phyloP scores from a whole-genome alignment of 2,888 invertebrate genomes.

The Timandra comae region DNA sequence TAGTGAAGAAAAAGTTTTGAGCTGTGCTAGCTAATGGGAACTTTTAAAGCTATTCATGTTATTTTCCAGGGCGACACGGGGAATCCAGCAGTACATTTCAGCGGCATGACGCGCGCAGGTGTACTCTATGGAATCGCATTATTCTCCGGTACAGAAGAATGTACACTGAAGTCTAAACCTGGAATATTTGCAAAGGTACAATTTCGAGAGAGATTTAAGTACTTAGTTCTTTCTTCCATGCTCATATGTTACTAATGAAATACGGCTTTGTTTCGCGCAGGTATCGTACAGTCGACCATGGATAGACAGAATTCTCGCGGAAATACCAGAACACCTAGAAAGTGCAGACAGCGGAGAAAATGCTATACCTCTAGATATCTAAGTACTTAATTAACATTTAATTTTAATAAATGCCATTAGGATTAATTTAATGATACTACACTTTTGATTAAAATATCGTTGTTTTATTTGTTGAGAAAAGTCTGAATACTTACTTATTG shows the following conservation, averaged over 20 bases:
- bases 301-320: slow-evolving; percentile 50
- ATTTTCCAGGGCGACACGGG: slow-evolving; percentile 61
- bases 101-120: slow-evolving; percentile 54
- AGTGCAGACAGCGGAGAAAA: slow-evolving; percentile 61
- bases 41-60: too few relatives aligned
- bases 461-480: background rate
- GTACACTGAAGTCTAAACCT: slow-evolving; percentile 63
- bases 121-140: slow-evolving; percentile 60
- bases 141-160: slow-evolving; percentile 68
- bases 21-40: too few relatives aligned
- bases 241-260: too few relatives aligned
- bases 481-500: too few relatives aligned
- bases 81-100: slow-evolving; percentile 65
- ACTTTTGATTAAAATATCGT: too few relatives aligned
- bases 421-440: too few relatives aligned
- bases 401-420: background rate
- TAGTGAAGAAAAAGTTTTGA: too few relatives aligned
- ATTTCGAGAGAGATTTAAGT: background rate
- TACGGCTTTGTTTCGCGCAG: slow-evolving; percentile 28
- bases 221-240: background rate
- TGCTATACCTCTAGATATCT: slow-evolving; percentile 38
- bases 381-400: too few relatives aligned
- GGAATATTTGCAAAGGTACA: slow-evolving; percentile 64
- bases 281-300: slow-evolving; percentile 56
- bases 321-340: slow-evolving; percentile 33